Base-by-base conservation (phyloP, 1,140 invertebrate species). In the Caenorhabditis remanei region DNA sequence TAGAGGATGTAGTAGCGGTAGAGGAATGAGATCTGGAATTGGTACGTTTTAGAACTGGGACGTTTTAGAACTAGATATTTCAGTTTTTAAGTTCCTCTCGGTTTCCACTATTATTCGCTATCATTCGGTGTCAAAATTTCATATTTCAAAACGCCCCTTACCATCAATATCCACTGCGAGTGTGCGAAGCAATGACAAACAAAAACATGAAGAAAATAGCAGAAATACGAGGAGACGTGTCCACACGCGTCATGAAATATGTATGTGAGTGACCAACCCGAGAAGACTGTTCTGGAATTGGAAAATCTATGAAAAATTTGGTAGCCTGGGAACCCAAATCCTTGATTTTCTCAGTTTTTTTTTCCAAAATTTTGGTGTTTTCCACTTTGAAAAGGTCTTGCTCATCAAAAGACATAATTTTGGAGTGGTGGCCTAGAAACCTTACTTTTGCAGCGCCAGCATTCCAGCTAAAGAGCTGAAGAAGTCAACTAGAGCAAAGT, bases 161-260 rank as follows among this genome's bases (percentile, higher is more conserved):
- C 56, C 56, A 61, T 61, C n/a, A 61, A 61, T 21, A 61, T 61
- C 56, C 56, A 61, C 56, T 61, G 56, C 2, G 56, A 61, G n/a
- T 61, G 56, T 8, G 56, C 56, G 5, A 61, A 24, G n/a, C 56
- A n/a, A n/a, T 61, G 56, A 24, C 56, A 61, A n/a, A 61, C 56
- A 21, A 61, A n/a, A n/a, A 61, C 56, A 61, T 61, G 56, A n/a
- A 61, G n/a, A 61, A 61, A 61, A n/a, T 61, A 61, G n/a, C 56
- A 61, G n/a, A 61, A 61, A 61, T 61, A 61, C 8, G 56, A 61
- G 19, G 56, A 61, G 8, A 61, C 21, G 9, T 61, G n/a, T 61
- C 56, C 56, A 9, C 56, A 61, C 0, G 56, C 14, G 16, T 19
- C 56, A 24, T 61, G 56, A 61, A 61, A 61, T 61, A 61, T 61